Evolutionary conservation across 1,140 invertebrate species (phyloP).

Genomic region (Cydia fagiglandana): DNA sequence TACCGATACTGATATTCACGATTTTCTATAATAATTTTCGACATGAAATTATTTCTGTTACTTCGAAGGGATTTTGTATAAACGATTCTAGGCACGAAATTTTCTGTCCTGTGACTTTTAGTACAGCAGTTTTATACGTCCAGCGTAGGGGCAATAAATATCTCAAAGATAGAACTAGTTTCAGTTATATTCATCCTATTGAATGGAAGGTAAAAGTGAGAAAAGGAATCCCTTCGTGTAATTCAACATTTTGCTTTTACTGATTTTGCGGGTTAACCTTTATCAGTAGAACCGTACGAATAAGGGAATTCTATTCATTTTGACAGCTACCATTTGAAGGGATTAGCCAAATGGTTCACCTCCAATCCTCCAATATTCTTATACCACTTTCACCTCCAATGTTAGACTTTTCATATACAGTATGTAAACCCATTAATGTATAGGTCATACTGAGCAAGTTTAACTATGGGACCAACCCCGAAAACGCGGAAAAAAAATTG

Average conservation of each 20-base stretch:
- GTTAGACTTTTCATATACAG: too few relatives aligned
- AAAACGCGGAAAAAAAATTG: too few relatives aligned
- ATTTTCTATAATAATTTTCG: neutral
- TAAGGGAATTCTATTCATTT: neutral
- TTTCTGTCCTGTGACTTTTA: neutral
- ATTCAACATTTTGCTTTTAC: neutral
- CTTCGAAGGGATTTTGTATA: neutral
- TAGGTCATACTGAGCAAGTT: too few relatives aligned
- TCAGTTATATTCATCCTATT: neutral
- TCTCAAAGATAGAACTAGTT: neutral
- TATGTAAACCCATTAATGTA: too few relatives aligned
- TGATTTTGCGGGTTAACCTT: neutral
- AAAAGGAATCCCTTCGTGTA: neutral
- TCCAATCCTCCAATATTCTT: too few relatives aligned
- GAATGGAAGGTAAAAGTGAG: neutral
- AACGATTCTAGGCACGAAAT: conserved; percentile 6
- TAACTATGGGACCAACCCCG: too few relatives aligned
- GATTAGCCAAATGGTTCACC: too few relatives aligned
- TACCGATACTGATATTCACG: neutral
- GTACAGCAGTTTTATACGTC: conserved; percentile 12
- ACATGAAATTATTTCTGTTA: neutral
- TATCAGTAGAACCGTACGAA: neutral
- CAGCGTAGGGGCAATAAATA: neutral
- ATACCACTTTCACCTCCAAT: too few relatives aligned
- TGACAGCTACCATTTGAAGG: too few relatives aligned